Evolutionary conservation across 2,797 vertebrate genomes (phyloP), one percentile per base, ranked within the genome.

Genomic region (Gila robusta): DNA sequence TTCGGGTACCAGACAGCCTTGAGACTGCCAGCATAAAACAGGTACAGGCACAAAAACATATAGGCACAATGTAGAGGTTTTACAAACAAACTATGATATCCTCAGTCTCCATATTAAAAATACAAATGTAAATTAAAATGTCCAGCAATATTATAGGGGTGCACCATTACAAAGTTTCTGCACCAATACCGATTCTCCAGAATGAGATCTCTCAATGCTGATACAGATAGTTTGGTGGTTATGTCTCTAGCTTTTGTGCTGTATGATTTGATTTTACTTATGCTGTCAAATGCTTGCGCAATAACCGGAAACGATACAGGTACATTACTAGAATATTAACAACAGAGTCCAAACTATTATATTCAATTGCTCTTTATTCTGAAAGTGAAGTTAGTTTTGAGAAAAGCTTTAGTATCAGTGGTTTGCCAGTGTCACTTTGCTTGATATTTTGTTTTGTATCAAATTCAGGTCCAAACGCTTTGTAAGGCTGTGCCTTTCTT

Each of bases 1-100:
- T 80, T 74, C 32, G 2, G 56, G 49, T 79, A 85, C 52, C 26
- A 59, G 66, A 39, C 52, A 79, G 8, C 39, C 49, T n/a, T 17
- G n/a, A 84, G 35, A 44, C n/a, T 41, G 73, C 19, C 74, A 66
- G 12, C 19, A n/a, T 79, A 19, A 79, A 84, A 70, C 71, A 54
- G 74, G 74, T 32, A 79, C 19, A 39, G 21, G 44, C n/a, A 47
- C 1, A 70, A 70, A 80, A 80, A 83, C 52, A 62, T 73, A 26
- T 10, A 32, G 47, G 52, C 12, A 1, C 32, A 37, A 52, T 52
- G 59, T 19, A 37, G 9, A 41, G 10, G n/a, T 44, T 47, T 16
- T 73, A 44, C 17, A 14, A 47, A 16, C 59, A 28, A 32, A 76
- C 23, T 28, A 19, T n/a, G 19, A 67, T 69, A 5, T 35, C 21